These are phyloP conservation scores for Sceliomorpha sp. DNA, from an alignment of 2,888 invertebrate species.

Conservation along the genomic window DNA sequence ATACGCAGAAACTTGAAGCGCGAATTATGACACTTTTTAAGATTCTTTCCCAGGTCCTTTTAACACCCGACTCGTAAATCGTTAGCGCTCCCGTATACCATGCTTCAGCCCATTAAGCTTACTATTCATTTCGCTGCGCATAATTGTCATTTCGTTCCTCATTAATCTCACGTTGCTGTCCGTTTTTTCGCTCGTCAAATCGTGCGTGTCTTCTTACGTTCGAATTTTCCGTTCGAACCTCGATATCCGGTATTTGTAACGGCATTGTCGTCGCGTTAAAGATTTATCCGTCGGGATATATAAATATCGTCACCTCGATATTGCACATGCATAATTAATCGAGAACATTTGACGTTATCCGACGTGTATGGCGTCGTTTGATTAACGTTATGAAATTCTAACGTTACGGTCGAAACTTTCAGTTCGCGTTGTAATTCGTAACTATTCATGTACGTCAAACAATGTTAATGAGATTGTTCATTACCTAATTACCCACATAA, in stretches of 20 bases:
- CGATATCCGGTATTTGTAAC: too few species aligned
- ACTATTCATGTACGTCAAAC: constrained; percentile 6
- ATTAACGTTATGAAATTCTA: too few species aligned
- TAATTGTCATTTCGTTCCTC: not conserved
- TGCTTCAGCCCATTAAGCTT: constrained; percentile 9
- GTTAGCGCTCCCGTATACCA: constrained; percentile 36
- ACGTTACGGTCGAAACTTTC: not conserved
- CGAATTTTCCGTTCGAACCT: too few species aligned
- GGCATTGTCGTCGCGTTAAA: too few species aligned
- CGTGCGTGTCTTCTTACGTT: too few species aligned
- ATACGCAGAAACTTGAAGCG: constrained; percentile 10
- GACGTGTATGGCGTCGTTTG: too few species aligned
- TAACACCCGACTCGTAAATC: constrained; percentile 43
- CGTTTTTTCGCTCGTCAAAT: too few species aligned
- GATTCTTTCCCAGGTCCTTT: constrained; percentile 23
- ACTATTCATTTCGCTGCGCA: constrained; percentile 1
- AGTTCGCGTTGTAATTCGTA: too few species aligned
- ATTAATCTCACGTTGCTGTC: not conserved
- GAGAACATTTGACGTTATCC: too few species aligned
- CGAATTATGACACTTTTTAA: constrained; percentile 31
- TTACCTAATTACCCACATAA: constrained; percentile 30
- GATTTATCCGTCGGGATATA: too few species aligned
- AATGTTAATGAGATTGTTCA: constrained; percentile 24
- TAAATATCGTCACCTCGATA: too few species aligned
- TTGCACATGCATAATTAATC: too few species aligned